A percentile compares a stretch with the other conserved stretches of the same genome.
Evolutionary conservation across 2,113 vertebrate species (phyloP).

Genomic region (Baryphthengus martii): DNA sequence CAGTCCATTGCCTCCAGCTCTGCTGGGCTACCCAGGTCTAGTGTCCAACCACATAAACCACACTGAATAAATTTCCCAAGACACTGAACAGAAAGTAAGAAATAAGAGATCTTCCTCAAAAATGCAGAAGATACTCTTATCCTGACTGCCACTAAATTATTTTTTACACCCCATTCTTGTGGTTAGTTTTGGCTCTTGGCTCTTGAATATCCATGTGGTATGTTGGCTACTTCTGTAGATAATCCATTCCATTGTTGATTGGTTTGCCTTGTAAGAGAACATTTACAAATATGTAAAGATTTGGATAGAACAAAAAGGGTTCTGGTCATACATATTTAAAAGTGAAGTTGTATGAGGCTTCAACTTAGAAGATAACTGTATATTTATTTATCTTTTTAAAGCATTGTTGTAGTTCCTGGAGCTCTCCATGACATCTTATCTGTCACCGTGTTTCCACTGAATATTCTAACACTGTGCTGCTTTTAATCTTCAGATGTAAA

Average conservation of each 20-base stretch:
- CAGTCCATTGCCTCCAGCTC: not conserved
- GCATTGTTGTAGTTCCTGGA: conserved; percentile 58
- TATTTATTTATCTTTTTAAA: conserved; percentile 64
- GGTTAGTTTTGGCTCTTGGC: not conserved
- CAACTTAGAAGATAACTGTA: conserved; percentile 56
- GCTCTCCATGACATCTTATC: conserved; percentile 69
- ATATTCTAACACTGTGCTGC: conserved; percentile 63
- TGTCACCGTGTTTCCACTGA: conserved; percentile 45
- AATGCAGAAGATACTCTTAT: not conserved
- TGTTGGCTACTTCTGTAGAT: not conserved
- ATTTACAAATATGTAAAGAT: conserved; percentile 31
- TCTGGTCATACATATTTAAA: conserved; percentile 75
- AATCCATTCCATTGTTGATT: not conserved
- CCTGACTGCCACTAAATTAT: not conserved
- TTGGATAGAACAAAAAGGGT: conserved; percentile 17
- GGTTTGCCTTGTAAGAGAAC: conserved; percentile 24
- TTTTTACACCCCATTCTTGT: not conserved
- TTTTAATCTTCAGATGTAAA: conserved; percentile 72
- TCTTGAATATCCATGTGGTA: not conserved
- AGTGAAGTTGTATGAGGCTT: conserved; percentile 52
- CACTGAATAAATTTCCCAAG: not conserved
- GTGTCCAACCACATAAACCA: accelerated
- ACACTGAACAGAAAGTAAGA: not conserved
- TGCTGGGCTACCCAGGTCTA: not conserved
- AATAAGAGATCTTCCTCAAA: not conserved